These are phyloP conservation scores for Amazona guildingii DNA, from an alignment of 2,113 vertebrate species.

Conservation along the genomic window DNA sequence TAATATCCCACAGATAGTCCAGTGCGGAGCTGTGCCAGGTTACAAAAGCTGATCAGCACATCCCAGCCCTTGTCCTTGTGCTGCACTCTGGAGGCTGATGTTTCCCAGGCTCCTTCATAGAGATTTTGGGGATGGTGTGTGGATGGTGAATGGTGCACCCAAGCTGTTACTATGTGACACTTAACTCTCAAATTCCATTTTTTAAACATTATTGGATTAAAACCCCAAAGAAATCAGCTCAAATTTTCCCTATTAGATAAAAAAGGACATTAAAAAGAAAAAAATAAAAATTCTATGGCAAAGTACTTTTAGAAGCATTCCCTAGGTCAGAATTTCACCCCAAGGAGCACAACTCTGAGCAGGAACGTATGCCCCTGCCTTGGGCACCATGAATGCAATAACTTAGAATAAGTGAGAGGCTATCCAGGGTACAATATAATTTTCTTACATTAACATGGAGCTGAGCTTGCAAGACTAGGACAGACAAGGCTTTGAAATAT, in stretches of 20 bases:
- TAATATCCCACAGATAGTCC: neutral
- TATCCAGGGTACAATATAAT: neutral
- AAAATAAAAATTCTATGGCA: rapidly evolving
- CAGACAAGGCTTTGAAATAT: conserved; percentile 21
- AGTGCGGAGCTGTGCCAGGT: neutral
- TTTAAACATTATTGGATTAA: neutral
- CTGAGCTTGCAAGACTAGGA: neutral
- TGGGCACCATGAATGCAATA: neutral
- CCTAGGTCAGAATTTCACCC: neutral
- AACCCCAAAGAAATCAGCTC: neutral
- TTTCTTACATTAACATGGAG: neutral
- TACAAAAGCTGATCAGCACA: neutral
- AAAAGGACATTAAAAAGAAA: neutral
- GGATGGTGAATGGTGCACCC: rapidly evolving
- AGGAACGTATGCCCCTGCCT: neutral
- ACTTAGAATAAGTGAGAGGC: neutral
- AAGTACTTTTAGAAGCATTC: neutral
- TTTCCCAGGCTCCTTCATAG: neutral
- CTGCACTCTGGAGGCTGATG: too few relatives aligned
- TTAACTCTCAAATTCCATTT: neutral
- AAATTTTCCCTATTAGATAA: neutral
- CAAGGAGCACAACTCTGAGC: rapidly evolving
- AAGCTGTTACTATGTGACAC: neutral
- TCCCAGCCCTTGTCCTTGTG: neutral
- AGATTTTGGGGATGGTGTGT: neutral